These are phyloP conservation scores for Copidosoma aretas DNA, from an alignment of 2,888 invertebrate genomes.

Conservation along the genomic window DNA sequence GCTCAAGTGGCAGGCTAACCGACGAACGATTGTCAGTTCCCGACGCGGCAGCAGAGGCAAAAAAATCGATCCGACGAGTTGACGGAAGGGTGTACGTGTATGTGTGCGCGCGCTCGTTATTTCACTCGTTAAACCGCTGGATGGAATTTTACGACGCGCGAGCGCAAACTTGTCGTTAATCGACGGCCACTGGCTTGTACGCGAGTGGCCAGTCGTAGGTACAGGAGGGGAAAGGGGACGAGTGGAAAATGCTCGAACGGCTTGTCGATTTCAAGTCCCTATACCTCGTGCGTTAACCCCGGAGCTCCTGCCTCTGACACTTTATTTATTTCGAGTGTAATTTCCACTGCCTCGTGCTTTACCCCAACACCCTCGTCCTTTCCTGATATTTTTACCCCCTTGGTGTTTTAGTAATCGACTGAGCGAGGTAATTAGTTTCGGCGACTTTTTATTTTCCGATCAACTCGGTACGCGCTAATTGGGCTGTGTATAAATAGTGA, in stretches of 20 bases:
- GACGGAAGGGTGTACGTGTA: not conserved
- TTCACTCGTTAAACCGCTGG: slow-evolving; percentile 31
- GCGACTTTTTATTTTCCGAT: not conserved
- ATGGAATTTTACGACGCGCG: slow-evolving; percentile 15
- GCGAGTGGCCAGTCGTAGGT: no score
- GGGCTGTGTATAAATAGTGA: not conserved
- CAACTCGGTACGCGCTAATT: slow-evolving; percentile 1
- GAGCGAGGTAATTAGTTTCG: not conserved
- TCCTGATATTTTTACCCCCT: not conserved
- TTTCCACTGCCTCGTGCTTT: not conserved
- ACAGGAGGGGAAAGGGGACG: not conserved
- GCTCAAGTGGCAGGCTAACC: slow-evolving; percentile 44
- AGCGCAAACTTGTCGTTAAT: slow-evolving; percentile 29
- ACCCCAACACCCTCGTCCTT: not conserved
- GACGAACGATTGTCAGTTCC: slow-evolving; percentile 35
- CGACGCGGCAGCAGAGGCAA: slow-evolving; percentile 7
- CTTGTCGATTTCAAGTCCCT: slow-evolving; percentile 18
- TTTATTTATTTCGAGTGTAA: slow-evolving; percentile 25
- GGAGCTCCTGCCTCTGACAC: slow-evolving; percentile 24
- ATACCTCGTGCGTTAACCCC: not conserved
- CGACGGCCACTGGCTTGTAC: slow-evolving; percentile 2
- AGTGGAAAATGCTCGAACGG: slow-evolving; percentile 12
- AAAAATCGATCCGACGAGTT: slow-evolving; percentile 32
- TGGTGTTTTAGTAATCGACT: not conserved
- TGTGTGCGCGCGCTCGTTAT: slow-evolving; percentile 26